Conservation (phyloP, 2,888 invertebrate species). For the Drosophila rubida region DNA sequence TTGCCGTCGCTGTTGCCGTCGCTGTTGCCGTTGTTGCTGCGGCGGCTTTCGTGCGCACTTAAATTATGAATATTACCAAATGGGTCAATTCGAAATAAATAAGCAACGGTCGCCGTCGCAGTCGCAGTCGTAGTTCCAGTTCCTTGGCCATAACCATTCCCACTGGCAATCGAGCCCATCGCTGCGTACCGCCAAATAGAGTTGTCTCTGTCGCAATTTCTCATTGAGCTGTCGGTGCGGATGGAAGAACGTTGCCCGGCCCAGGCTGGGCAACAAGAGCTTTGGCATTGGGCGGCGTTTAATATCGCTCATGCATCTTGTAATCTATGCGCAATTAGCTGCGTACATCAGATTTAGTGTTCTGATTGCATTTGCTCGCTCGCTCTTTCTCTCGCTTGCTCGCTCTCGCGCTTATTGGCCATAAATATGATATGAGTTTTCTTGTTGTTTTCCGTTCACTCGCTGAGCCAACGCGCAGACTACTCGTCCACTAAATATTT, state of each 20-base stretch:
- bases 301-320: constrained; percentile 80
- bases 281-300: constrained; percentile 72
- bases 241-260: constrained; percentile 27
- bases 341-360: constrained; percentile 81
- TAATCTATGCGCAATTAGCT: constrained; percentile 82
- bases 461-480: background rate
- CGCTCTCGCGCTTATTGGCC: constrained; percentile 40
- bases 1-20: constrained; percentile 38
- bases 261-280: background rate
- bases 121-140: background rate
- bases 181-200: constrained; percentile 68
- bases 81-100: constrained; percentile 84
- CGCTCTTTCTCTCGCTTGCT: constrained; percentile 1
- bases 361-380: constrained; percentile 71
- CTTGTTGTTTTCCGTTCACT: constrained; percentile 26
- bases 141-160: background rate
- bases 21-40: no score
- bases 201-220: constrained; percentile 81
- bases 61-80: constrained; percentile 85
- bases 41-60: constrained; percentile 73
- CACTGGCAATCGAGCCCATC: constrained; percentile 18
- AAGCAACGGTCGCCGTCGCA: constrained; percentile 57
- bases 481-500: constrained; percentile 40
- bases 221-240: constrained; percentile 76
- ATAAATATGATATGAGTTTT: constrained; percentile 68